Percentiles rank a stretch among this genome's conserved stretches.
phyloP scores from a whole-genome alignment of 2,113 vertebrate genomes.

The Argyrosomus japonicus region DNA sequence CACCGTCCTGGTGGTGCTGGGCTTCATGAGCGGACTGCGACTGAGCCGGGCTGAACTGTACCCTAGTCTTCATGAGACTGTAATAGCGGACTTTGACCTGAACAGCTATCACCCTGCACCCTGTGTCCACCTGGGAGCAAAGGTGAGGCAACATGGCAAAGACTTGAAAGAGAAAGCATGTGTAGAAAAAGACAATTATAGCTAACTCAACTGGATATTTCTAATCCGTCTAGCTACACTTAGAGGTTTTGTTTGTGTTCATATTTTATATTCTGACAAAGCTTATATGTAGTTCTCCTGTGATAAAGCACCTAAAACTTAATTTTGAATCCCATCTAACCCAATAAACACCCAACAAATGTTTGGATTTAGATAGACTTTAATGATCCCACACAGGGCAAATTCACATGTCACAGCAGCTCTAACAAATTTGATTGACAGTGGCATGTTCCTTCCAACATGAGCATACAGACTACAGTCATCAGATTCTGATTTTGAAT shows the following conservation, averaged over 20 bases:
- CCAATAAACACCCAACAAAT: too few species aligned
- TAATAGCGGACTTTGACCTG: conserved; percentile 86
- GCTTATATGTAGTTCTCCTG: not conserved
- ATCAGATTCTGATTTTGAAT: not conserved
- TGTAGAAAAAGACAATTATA: too few species aligned
- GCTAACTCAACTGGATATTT: too few species aligned
- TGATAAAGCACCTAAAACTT: not conserved
- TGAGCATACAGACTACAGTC: not conserved
- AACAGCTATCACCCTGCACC: conserved; percentile 76
- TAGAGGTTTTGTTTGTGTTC: not conserved
- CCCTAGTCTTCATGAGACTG: conserved; percentile 74
- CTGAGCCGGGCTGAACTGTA: conserved; percentile 83
- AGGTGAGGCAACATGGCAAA: conserved; percentile 67
- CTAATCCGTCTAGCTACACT: too few species aligned
- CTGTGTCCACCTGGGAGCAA: conserved; percentile 82
- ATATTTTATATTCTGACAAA: not conserved
- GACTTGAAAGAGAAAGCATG: too few species aligned
- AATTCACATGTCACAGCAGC: too few species aligned
- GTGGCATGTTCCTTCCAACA: not conserved
- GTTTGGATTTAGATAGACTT: too few species aligned
- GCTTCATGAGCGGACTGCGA: conserved; percentile 84
- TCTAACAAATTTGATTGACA: not conserved
- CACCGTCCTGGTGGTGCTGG: conserved; percentile 83
- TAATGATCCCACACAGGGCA: too few species aligned
- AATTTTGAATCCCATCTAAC: not conserved